Base-by-base conservation (phyloP, 2,113 vertebrate genomes). In the Electrona antarctica region DNA sequence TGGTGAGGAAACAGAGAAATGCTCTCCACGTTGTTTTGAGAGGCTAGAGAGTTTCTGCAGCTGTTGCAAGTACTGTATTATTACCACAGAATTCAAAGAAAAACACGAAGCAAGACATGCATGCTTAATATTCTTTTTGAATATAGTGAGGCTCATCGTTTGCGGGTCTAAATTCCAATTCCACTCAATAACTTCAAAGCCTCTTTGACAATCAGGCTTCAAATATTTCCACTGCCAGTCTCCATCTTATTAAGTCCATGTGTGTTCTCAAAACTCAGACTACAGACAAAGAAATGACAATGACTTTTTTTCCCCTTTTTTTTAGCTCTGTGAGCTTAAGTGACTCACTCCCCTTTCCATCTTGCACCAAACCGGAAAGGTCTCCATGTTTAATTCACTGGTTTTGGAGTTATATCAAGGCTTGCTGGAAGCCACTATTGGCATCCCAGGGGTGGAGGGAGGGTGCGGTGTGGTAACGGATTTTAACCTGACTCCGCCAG, bases 381-480 rank as follows among this genome's bases (percentile, higher is more conserved):
- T 33, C 60, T 74, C 61, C 71, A 83, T 82, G 78, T 85, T 85
- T 81, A 74, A 85, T 88, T 88, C 76, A 83, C 80, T 79, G 33
- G 61, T 61, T 57, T 14, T 62, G 62, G 66, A 85, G 69, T 77
- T 67, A 85, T 77, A 84, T 77, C 65, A 79, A 71, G 66, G 59
- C 84, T 77, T 56, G 73, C 63, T 76, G 71, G 72, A 84, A 78
- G 55, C 67, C 79, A 64, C 78, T 12, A 4, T 71, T 63, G 11
- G 77, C 29, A 0, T 86, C 83, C 80, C 85, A 49, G 73, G 64
- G 79, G 82, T 59, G 58, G 28, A 15, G 59, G 71, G 76, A 41
- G 33, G 71, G 80, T 89, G 75, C 77, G 73, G 67, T 60, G 75
- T 60, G 79, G 67, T 90, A 84, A 90, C n/a, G n/a, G n/a, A n/a